These are phyloP conservation scores for Xestia c-nigrum DNA, from an alignment of 2,888 invertebrate species.

Conservation along the genomic window DNA sequence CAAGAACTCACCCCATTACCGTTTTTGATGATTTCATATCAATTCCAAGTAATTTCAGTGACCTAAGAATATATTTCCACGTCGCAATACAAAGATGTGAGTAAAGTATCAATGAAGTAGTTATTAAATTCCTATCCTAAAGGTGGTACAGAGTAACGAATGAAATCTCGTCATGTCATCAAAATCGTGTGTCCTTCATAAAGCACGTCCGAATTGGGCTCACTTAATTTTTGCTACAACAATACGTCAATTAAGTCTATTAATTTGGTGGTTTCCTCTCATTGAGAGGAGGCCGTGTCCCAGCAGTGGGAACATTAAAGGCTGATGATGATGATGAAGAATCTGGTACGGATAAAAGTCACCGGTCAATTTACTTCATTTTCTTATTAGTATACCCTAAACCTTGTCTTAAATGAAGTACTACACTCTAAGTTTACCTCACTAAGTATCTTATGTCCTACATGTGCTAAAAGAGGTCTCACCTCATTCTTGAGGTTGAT, in stretches of 20 bases:
- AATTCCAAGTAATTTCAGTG: neutral
- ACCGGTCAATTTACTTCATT: neutral
- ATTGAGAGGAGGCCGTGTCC: no score
- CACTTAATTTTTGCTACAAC: slow-evolving; percentile 83
- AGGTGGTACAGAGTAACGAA: neutral
- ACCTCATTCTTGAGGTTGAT: slow-evolving; percentile 90
- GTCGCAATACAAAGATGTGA: neutral
- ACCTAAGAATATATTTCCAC: neutral
- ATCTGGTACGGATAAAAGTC: no score
- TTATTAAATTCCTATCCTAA: neutral
- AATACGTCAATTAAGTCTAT: neutral
- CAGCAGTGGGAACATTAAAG: no score
- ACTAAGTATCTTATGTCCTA: slow-evolving; percentile 14
- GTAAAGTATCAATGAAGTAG: neutral
- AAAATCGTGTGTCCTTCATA: slow-evolving; percentile 1
- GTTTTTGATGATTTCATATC: neutral
- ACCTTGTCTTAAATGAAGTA: neutral
- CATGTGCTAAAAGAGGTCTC: slow-evolving; percentile 64
- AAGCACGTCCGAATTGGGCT: slow-evolving; percentile 57
- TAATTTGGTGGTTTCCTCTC: no score
- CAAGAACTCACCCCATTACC: neutral
- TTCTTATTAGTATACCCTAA: neutral
- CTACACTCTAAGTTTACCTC: neutral
- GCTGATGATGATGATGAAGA: no score
- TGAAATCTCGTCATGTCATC: neutral